Evolutionary conservation across 2,797 vertebrate genomes (phyloP).

Genomic region (Micropoecilia bifurca): DNA sequence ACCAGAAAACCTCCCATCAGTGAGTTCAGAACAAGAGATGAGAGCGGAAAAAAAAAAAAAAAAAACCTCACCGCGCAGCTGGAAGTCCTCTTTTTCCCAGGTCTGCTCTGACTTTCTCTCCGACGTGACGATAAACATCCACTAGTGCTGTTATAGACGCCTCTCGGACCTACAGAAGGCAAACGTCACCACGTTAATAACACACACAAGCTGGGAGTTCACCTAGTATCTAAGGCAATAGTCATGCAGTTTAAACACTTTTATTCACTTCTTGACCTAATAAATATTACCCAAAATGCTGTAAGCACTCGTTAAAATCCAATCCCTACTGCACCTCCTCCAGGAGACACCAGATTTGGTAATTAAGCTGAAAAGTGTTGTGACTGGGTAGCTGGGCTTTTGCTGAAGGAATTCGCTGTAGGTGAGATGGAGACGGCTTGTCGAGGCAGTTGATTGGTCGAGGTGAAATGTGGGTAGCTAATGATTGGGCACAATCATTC

Average conservation of each 20-base stretch:
- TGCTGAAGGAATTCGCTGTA: conserved; percentile 45
- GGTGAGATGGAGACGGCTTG: conserved; percentile 40
- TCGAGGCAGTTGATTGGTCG: conserved; percentile 59
- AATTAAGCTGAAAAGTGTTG: conserved; percentile 21
- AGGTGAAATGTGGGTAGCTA: conserved; percentile 63
- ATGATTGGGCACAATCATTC: conserved; percentile 63
- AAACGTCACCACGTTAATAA: conserved; percentile 24
- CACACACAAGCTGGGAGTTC: neutral
- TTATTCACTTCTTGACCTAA: neutral
- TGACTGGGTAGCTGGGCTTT: conserved; percentile 52
- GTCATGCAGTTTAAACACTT: conserved; percentile 6
- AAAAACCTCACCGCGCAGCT: conserved; percentile 86
- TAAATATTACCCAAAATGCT: conserved; percentile 18
- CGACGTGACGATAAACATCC: conserved; percentile 93
- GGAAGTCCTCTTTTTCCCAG: conserved; percentile 90
- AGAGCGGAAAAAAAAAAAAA: neutral
- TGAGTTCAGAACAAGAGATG: conserved; percentile 6
- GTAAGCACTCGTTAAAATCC: conserved; percentile 31
- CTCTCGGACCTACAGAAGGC: conserved; percentile 88
- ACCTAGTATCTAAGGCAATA: neutral
- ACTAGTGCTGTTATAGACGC: conserved; percentile 87
- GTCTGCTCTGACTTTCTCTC: conserved; percentile 89
- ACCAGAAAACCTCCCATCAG: neutral
- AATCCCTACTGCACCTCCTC: conserved; percentile 13
- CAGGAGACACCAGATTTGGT: conserved; percentile 50